These are phyloP conservation scores for Monoplex corrugatus DNA, from an alignment of 2,888 invertebrate genomes.

Conservation along the genomic window DNA sequence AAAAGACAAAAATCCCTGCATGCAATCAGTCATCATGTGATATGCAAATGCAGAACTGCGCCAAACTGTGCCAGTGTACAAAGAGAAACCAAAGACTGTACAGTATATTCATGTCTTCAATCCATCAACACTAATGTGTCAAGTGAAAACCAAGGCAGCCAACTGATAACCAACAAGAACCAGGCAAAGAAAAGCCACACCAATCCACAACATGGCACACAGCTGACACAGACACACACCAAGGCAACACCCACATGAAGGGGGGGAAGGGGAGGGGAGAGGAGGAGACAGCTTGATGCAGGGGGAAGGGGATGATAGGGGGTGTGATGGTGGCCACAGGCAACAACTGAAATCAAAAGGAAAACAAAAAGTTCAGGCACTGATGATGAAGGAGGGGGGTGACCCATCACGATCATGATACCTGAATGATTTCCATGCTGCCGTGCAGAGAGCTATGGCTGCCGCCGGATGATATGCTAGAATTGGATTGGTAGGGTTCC, in stretches of 20 bases:
- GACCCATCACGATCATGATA: slow-evolving; percentile 68
- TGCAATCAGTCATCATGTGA: background rate
- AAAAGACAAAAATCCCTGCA: too few species aligned
- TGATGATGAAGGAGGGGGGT: slow-evolving; percentile 1
- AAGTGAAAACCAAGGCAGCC: background rate
- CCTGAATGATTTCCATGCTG: slow-evolving; percentile 80
- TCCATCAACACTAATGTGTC: background rate
- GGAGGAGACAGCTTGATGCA: background rate
- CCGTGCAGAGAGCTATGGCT: slow-evolving; percentile 79
- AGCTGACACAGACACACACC: background rate
- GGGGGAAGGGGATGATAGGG: background rate
- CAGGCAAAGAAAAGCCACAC: slow-evolving; percentile 25
- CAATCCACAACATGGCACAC: slow-evolving; percentile 15
- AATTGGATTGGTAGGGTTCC: slow-evolving; percentile 77
- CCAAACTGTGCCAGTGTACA: too few species aligned
- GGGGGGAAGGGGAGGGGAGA: background rate
- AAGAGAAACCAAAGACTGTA: too few species aligned
- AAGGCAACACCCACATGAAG: background rate
- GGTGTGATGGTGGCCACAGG: slow-evolving; percentile 11
- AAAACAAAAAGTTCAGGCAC: slow-evolving; percentile 18
- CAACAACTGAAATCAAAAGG: slow-evolving; percentile 10
- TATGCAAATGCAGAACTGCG: background rate
- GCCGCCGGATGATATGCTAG: slow-evolving; percentile 80
- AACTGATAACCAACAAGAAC: slow-evolving; percentile 27
- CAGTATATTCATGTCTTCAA: background rate